Evolutionary conservation across 2,888 invertebrate species (phyloP), one percentile per base, ranked within the genome.

Genomic region (Andrena dorsata): DNA sequence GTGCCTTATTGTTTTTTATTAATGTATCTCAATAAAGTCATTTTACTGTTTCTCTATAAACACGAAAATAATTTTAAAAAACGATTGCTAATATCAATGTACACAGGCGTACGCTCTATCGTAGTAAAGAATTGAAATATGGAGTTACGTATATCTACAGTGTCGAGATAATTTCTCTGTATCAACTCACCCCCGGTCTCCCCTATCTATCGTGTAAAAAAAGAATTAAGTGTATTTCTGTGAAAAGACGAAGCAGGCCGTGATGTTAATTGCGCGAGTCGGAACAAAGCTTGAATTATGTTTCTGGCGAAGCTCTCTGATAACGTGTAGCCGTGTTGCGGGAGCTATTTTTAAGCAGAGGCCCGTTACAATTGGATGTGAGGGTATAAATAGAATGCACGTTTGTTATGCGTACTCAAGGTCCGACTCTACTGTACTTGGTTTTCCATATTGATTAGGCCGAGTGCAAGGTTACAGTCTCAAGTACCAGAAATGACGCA

Each of bases 401-500:
- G 49, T 68, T 61, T 68, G 32, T 56, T 61, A 23, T 20, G 53
- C 64, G 58, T 64, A 47, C 16, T n/a, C 66, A 66, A 58, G 63
- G 60, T 53, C 41, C 61, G 16, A 23, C 10, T 13, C 6, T 4
- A 28, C 16, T 7, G 13, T 26, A 30, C 16, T 68, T n/a, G 10
- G 28, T 23, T 51, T 10, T n/a, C 23, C 26, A 7, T 10, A 28
- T 32, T n/a, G 51, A 35, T 68, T 7, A 61, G 16, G 20, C 6
- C 6, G 41, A 72, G 49, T 47, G 47, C 77, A 23, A 72, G 35
- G 72, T 63, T 53, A 56, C 23, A 60, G 8, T 23, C 47, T 66
- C 53, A 30, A 30, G 30, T 47, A n/a, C 26, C 56, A 49, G 32
- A 26, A 56, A 35, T 49, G 77, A 68, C 80, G 80, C 35, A 49